Conservation (phyloP, 2,888 invertebrate genomes). For the Amphipyra berbera region DNA sequence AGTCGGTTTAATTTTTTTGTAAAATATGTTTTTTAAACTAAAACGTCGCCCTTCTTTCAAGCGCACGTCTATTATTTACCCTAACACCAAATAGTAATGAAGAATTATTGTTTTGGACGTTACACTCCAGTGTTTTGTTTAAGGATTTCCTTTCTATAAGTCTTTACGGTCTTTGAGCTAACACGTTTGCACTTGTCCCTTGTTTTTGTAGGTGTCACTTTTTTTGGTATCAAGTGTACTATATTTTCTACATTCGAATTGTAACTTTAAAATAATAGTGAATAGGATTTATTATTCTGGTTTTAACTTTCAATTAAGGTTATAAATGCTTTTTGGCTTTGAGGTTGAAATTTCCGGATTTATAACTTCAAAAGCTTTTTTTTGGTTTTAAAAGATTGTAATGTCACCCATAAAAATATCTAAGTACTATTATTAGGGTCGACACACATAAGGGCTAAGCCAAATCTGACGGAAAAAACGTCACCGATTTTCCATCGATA, state of each 20-base stretch:
- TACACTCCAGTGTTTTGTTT: conserved; percentile 85
- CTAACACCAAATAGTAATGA: conserved; percentile 79
- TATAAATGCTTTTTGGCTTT: not conserved
- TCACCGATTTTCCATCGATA: too few species aligned
- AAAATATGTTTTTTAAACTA: too few species aligned
- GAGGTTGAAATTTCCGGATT: too few species aligned
- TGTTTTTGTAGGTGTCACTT: conserved; percentile 70
- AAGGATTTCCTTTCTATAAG: conserved; percentile 86
- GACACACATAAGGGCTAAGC: too few species aligned
- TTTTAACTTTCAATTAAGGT: not conserved
- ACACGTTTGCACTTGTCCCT: conserved; percentile 83
- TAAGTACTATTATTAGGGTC: too few species aligned
- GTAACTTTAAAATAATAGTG: conserved; percentile 19
- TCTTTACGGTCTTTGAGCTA: conserved; percentile 78
- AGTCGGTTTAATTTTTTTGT: too few species aligned
- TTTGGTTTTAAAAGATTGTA: not conserved
- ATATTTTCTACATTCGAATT: conserved; percentile 20
- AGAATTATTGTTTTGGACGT: conserved; percentile 88
- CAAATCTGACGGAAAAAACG: too few species aligned
- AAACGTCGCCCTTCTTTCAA: conserved; percentile 56
- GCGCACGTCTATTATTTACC: conserved; percentile 59
- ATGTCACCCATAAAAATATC: not conserved
- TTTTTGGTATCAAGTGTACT: conserved; percentile 61
- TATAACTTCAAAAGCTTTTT: too few species aligned
- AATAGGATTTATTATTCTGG: not conserved